Evolutionary conservation across 2,113 vertebrate genomes (phyloP).

Genomic region (Dissostichus mawsoni): DNA sequence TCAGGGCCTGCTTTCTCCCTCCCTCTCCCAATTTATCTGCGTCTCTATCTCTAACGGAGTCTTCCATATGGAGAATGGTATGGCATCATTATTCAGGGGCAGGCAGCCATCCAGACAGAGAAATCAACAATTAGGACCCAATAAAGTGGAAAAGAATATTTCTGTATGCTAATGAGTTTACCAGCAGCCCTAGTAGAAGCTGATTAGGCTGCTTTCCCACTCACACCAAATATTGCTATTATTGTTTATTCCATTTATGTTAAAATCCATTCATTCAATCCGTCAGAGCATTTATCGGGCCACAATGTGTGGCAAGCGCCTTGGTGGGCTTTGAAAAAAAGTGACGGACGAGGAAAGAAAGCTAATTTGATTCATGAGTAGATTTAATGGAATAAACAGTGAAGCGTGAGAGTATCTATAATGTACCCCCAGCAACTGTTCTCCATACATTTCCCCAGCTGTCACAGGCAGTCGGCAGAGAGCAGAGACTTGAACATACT

Average conservation of each 20-base stretch:
- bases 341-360: constrained; percentile 59
- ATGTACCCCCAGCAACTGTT: constrained; percentile 65
- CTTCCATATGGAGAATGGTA: constrained; percentile 36
- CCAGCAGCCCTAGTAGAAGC: constrained; percentile 49
- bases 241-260: constrained; percentile 57
- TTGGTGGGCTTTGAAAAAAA: constrained; percentile 43
- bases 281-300: constrained; percentile 51
- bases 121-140: constrained; percentile 74
- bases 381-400: constrained; percentile 81
- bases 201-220: constrained; percentile 39
- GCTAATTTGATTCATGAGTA: constrained; percentile 84
- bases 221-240: constrained; percentile 13
- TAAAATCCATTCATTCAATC: constrained; percentile 65
- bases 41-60: constrained; percentile 11
- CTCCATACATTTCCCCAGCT: constrained; percentile 67
- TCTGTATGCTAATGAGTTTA: constrained; percentile 65
- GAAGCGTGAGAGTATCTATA: constrained; percentile 77
- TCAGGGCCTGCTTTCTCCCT: not conserved
- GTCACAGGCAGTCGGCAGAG: constrained; percentile 59
- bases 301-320: not conserved
- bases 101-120: constrained; percentile 61
- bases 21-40: not conserved
- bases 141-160: constrained; percentile 75
- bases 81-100: constrained; percentile 66
- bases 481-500: constrained; percentile 14